Evolutionary conservation across 2,888 invertebrate genomes (phyloP).

Genomic region (Dorcus hopei): DNA sequence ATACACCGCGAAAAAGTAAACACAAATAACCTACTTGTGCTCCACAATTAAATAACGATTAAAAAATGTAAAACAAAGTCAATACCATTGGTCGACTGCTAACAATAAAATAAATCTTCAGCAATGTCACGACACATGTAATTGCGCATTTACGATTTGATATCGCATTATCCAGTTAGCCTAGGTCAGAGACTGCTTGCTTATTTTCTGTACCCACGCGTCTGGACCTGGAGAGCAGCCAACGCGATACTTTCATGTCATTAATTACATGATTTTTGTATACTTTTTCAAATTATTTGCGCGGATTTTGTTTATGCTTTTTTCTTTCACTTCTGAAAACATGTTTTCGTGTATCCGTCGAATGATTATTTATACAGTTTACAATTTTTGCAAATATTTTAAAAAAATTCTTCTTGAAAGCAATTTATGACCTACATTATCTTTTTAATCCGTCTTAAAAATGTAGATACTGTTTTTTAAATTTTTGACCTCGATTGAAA

Average conservation of each 20-base stretch:
- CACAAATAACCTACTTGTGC: too few species aligned
- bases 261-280: conserved; percentile 20
- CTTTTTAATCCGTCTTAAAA: too few species aligned
- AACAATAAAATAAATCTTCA: conserved; percentile 18
- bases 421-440: too few species aligned
- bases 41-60: too few species aligned
- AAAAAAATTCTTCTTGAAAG: too few species aligned
- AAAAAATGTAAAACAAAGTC: too few species aligned
- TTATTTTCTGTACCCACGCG: conserved; percentile 24
- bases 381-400: background rate
- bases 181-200: conserved; percentile 25
- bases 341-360: background rate
- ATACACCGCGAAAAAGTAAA: too few species aligned
- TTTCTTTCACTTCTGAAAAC: background rate
- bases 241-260: conserved; percentile 27
- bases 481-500: too few species aligned
- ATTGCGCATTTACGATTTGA: conserved; percentile 47
- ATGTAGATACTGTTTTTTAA: too few species aligned
- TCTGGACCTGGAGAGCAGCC: conserved; percentile 29
- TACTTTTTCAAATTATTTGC: background rate
- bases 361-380: background rate
- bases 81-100: background rate
- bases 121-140: conserved; percentile 44
- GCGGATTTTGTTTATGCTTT: background rate
- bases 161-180: conserved; percentile 26